Percentiles rank a stretch among this genome's conserved stretches.
Conservation (phyloP, 1,140 invertebrate species). For the Drosophila pseudoobscura region DNA sequence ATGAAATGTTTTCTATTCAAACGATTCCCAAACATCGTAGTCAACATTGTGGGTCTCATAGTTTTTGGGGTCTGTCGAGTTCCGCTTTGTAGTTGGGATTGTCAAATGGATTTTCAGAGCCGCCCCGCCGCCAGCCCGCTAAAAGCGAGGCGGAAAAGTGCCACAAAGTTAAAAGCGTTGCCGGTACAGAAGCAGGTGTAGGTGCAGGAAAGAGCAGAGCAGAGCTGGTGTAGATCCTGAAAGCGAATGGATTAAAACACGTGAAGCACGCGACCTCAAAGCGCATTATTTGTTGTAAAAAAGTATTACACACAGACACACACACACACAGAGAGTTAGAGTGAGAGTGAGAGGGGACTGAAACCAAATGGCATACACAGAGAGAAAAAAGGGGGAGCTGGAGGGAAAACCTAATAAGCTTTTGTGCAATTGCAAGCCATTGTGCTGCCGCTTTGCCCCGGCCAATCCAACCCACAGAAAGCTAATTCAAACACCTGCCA, state of each 20-base stretch:
- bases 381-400: constrained; percentile 5
- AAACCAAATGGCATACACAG: constrained; percentile 9
- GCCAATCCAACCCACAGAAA: constrained; percentile 59
- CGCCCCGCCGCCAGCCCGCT: constrained; percentile 19
- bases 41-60: too few relatives aligned
- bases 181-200: constrained; percentile 17
- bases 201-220: constrained; percentile 1
- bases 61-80: constrained; percentile 31
- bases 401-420: constrained; percentile 70
- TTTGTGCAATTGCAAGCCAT: constrained; percentile 75
- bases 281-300: constrained; percentile 67
- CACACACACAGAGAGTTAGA: constrained; percentile 4
- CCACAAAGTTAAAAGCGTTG: constrained; percentile 28
- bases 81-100: constrained; percentile 46
- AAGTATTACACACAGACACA: constrained; percentile 58
- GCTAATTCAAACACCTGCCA: constrained; percentile 78
- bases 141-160: constrained; percentile 45
- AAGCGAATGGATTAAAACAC: constrained; percentile 52
- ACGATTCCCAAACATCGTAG: too few relatives aligned
- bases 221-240: constrained; percentile 17
- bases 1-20: too few relatives aligned
- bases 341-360: background rate
- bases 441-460: constrained; percentile 48
- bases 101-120: constrained; percentile 44
- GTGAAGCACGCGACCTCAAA: constrained; percentile 68